phyloP scores from a whole-genome alignment of 2,888 invertebrate genomes.

The Scaeva pyrastri region DNA sequence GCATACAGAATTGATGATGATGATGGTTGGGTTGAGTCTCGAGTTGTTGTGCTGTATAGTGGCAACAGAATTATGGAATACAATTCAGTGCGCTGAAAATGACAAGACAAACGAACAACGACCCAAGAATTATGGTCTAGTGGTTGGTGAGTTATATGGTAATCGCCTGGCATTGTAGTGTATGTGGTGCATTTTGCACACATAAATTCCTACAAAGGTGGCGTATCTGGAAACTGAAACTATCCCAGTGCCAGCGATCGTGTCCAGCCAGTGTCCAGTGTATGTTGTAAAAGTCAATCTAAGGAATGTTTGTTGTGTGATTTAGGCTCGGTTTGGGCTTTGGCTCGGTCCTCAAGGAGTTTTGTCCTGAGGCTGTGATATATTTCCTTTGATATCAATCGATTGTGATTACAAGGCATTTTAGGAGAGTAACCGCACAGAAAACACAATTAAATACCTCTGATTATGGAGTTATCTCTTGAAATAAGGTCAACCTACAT shows the following conservation, averaged over 20 bases:
- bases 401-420: slow-evolving; percentile 68
- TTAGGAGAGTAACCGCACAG: slow-evolving; percentile 43
- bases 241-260: slow-evolving; percentile 17
- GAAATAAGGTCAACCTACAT: slow-evolving; percentile 36
- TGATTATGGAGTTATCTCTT: slow-evolving; percentile 59
- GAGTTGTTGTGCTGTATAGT: slow-evolving; percentile 31
- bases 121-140: slow-evolving; percentile 64
- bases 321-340: slow-evolving; percentile 12
- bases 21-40: neutral
- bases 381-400: slow-evolving; percentile 60
- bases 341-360: neutral
- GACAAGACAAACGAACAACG: slow-evolving; percentile 70
- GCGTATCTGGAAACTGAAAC: slow-evolving; percentile 67
- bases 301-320: slow-evolving; percentile 48
- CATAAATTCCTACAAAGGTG: slow-evolving; percentile 72
- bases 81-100: slow-evolving; percentile 67
- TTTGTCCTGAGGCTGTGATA: slow-evolving; percentile 62
- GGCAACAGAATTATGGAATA: slow-evolving; percentile 66
- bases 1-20: slow-evolving; percentile 55
- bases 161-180: slow-evolving; percentile 41
- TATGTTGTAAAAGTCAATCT: slow-evolving; percentile 41
- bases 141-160: slow-evolving; percentile 65
- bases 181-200: slow-evolving; percentile 47
- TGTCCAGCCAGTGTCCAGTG: neutral
- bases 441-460: slow-evolving; percentile 29